phyloP scores from a whole-genome alignment of 37 sponge, comb jelly and placozoan species.

The Halichondria panicea region DNA sequence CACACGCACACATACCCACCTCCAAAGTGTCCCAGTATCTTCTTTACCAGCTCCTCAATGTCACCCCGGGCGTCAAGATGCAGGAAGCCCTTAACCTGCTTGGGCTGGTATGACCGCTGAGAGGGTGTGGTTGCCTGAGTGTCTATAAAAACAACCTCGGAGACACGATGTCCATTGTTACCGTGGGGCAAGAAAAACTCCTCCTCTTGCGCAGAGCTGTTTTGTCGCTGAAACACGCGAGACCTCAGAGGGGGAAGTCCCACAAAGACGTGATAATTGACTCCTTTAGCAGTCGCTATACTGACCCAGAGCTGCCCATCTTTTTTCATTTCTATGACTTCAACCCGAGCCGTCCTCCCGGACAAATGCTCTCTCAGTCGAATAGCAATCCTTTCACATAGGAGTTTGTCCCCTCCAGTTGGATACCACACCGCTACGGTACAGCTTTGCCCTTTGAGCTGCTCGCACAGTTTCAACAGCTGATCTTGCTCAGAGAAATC shows the following conservation, averaged over 20 bases:
- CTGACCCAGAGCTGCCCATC: constrained; percentile 11
- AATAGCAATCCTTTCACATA: not conserved
- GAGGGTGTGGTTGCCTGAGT: no score
- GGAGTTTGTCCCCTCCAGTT: not conserved
- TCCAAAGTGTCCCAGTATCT: no score
- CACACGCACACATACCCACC: constrained; percentile 9
- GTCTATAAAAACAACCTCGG: no score
- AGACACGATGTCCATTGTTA: no score
- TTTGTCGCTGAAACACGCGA: not conserved
- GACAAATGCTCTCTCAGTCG: constrained; percentile 2
- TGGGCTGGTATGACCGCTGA: no score
- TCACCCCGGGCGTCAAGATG: constrained; percentile 5
- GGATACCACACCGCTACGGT: not conserved
- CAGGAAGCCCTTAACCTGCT: constrained; percentile 34
- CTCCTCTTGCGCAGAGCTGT: no score
- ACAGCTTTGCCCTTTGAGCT: not conserved
- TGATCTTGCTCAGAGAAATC: no score
- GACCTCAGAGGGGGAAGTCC: constrained; percentile 18
- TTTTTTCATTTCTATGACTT: not conserved
- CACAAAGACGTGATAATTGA: constrained; percentile 29
- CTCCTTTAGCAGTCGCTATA: not conserved
- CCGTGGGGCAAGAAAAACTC: constrained; percentile 8
- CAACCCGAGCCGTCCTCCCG: not conserved
- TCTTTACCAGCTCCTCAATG: not conserved
- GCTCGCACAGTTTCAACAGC: not conserved